Conservation (phyloP, 2,888 invertebrate species). For the Drosophila meridionalis region DNA sequence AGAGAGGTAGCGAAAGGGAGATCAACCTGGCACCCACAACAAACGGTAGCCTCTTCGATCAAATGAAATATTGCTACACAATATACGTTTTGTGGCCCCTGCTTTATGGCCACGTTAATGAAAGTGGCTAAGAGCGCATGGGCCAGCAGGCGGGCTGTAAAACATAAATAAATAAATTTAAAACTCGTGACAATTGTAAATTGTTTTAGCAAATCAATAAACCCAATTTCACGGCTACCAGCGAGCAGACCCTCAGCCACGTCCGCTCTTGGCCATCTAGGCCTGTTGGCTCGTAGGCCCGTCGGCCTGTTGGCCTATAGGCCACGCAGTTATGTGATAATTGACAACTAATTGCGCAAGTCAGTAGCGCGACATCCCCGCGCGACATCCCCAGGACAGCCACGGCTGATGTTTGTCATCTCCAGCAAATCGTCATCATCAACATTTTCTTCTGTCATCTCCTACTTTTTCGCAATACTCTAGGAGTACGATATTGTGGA, state of each 20-base stretch:
- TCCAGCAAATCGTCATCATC: slow-evolving; percentile 39
- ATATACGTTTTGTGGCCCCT: slow-evolving; percentile 57
- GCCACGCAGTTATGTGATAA: slow-evolving; percentile 58
- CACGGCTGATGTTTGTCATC: slow-evolving; percentile 1
- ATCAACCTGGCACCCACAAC: slow-evolving; percentile 34
- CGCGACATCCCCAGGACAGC: slow-evolving; percentile 49
- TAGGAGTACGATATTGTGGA: neutral
- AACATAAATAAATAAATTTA: slow-evolving; percentile 77
- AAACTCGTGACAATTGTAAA: slow-evolving; percentile 79
- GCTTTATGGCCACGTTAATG: slow-evolving; percentile 67
- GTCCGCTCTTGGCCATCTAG: neutral
- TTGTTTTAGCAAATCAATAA: slow-evolving; percentile 77
- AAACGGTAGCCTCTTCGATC: slow-evolving; percentile 78
- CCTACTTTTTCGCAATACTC: slow-evolving; percentile 4
- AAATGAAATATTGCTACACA: slow-evolving; percentile 80
- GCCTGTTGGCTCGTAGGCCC: neutral
- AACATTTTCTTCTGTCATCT: slow-evolving; percentile 22
- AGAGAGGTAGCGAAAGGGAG: neutral
- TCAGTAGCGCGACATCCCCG: slow-evolving; percentile 27
- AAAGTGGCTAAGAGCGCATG: slow-evolving; percentile 48
- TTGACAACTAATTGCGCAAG: slow-evolving; percentile 69
- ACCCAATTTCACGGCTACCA: slow-evolving; percentile 70
- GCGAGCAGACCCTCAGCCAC: neutral
- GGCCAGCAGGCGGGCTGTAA: slow-evolving; percentile 61
- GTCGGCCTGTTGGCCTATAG: slow-evolving; percentile 1